Conservation (phyloP, 2,113 vertebrate genomes). For the Columba livia region DNA sequence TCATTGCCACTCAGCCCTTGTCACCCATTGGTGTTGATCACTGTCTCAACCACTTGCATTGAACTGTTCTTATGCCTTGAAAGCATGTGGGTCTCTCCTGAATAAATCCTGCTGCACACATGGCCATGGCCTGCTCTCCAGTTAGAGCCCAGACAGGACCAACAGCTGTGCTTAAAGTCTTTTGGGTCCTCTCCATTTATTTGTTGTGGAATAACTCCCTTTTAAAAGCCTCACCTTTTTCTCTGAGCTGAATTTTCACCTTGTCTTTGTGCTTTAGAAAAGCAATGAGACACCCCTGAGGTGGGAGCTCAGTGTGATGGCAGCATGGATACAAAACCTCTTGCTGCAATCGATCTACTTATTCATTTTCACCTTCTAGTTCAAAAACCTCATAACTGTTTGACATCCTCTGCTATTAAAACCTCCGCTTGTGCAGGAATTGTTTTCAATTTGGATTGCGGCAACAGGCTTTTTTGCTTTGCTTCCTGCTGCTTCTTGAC, state of each 20-base stretch:
- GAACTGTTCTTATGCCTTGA: background rate
- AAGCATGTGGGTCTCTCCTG: rapidly evolving
- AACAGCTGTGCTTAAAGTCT: background rate
- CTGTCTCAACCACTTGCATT: background rate
- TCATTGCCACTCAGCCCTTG: rapidly evolving
- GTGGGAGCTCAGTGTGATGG: background rate
- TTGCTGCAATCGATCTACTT: background rate
- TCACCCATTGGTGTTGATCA: background rate
- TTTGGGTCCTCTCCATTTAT: background rate
- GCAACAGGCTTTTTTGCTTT: conserved; percentile 25
- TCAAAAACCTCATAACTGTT: background rate
- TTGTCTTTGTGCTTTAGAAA: background rate
- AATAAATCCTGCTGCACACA: background rate
- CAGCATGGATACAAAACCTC: background rate
- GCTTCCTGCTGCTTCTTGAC: conserved; percentile 27
- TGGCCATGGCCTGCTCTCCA: background rate
- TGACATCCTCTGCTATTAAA: background rate
- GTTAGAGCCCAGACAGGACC: background rate
- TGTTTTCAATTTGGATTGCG: background rate
- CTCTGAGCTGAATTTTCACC: background rate
- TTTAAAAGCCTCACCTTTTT: background rate
- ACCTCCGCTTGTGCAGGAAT: background rate
- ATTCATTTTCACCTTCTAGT: background rate
- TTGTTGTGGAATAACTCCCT: background rate
- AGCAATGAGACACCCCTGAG: background rate